A percentile compares a stretch with the other conserved stretches of the same genome.
Evolutionary conservation across 1,140 invertebrate genomes (phyloP).

Genomic region (Meloidogyne chitwoodi): DNA sequence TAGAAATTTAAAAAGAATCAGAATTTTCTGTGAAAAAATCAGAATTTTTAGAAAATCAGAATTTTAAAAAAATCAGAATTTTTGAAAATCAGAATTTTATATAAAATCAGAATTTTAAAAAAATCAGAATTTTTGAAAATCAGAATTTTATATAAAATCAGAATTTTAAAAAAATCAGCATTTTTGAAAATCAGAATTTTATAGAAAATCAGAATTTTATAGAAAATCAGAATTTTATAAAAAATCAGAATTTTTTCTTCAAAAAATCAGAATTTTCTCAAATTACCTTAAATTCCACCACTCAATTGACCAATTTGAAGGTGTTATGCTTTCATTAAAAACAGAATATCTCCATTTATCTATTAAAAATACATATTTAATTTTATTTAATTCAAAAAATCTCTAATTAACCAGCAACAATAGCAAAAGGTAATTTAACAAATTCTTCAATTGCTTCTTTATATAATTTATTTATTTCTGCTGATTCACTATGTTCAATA

Average conservation of each 20-base stretch:
- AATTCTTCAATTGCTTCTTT: constrained; percentile 40
- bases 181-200: constrained; percentile 8
- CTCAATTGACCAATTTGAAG: constrained; percentile 34
- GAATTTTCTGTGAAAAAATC: background rate
- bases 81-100: background rate
- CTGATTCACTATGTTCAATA: constrained; percentile 1
- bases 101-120: too few relatives aligned
- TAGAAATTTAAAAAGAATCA: background rate
- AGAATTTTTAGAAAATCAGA: background rate
- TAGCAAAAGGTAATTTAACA: constrained; percentile 40
- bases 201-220: background rate
- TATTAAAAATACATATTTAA: constrained; percentile 1
- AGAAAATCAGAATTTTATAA: background rate
- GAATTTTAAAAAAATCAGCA: background rate
- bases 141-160: background rate
- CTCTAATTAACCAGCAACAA: constrained; percentile 19
- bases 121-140: background rate
- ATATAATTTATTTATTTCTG: constrained; percentile 36
- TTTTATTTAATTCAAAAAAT: background rate
- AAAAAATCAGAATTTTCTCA: background rate
- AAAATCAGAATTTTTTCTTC: too few relatives aligned
- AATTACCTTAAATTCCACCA: constrained; percentile 43
- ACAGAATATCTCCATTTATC: constrained; percentile 41
- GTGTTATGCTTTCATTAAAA: constrained; percentile 31
- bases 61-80: background rate